A percentile compares a stretch with the other conserved stretches of the same genome.
Conservation (phyloP, 2,113 vertebrate genomes). For the Sinocyclocheilus anophthalmus region DNA sequence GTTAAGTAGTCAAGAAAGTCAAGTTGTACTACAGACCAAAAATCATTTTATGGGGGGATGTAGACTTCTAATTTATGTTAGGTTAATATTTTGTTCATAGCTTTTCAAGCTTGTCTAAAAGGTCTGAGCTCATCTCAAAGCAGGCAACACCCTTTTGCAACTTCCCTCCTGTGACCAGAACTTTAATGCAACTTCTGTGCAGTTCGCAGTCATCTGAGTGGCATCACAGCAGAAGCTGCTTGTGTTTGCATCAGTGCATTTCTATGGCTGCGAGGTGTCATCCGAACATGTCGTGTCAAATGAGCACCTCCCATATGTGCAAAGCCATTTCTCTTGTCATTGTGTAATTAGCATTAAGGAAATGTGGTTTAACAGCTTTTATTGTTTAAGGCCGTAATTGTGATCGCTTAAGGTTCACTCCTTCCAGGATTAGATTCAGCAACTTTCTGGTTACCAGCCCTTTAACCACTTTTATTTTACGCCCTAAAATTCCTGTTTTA, state of each 20-base stretch:
- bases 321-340: not conserved
- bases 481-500: not conserved
- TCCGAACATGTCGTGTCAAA: not conserved
- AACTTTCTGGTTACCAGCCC: not conserved
- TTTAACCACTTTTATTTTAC: not conserved
- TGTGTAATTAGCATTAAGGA: not conserved
- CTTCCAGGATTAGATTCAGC: not conserved
- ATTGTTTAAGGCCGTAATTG: not conserved
- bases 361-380: conserved; percentile 14
- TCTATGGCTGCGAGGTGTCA: not conserved
- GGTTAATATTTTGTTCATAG: not conserved
- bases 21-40: not conserved
- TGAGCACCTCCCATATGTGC: not conserved
- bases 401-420: not conserved
- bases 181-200: not conserved
- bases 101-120: not conserved
- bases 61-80: not conserved
- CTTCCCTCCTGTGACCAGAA: conserved; percentile 23
- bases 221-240: not conserved
- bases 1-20: not conserved
- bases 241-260: not conserved
- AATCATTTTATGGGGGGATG: not conserved
- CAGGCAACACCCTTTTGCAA: conserved; percentile 35
- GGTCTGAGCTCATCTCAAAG: not conserved
- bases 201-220: not conserved